These are phyloP conservation scores for Drosophila borealis DNA, from an alignment of 2,888 invertebrate genomes.

Conservation along the genomic window DNA sequence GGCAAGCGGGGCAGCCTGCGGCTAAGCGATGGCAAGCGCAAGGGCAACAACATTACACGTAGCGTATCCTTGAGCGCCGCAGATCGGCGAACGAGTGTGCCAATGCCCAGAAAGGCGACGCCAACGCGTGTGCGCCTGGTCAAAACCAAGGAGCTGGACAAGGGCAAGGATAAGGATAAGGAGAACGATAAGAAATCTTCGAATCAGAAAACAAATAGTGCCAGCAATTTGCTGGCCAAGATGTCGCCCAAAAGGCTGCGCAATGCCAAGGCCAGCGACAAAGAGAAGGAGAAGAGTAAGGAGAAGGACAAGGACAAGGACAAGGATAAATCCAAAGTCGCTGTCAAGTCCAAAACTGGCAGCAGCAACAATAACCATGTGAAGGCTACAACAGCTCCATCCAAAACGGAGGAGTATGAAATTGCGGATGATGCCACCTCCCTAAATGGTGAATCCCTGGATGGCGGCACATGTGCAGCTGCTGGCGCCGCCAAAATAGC, in stretches of 20 bases:
- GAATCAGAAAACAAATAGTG: constrained; percentile 59
- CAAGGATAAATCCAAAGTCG: constrained; percentile 33
- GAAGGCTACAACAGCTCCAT: constrained; percentile 13
- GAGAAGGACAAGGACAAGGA: constrained; percentile 23
- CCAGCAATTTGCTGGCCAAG: constrained; percentile 66
- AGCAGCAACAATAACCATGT: constrained; percentile 53
- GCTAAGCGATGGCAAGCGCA: constrained; percentile 55
- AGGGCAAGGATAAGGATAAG: constrained; percentile 50
- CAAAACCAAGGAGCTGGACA: constrained; percentile 63
- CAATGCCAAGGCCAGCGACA: constrained; percentile 50
- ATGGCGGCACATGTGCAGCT: constrained; percentile 44
- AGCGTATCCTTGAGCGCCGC: constrained; percentile 75
- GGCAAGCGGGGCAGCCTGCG: constrained; percentile 70
- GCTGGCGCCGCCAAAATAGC: constrained; percentile 85
- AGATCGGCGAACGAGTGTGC: constrained; percentile 68
- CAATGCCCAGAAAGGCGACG: constrained; percentile 40
- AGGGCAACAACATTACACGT: constrained; percentile 63
- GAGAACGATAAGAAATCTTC: constrained; percentile 69
- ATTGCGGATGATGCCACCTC: constrained; percentile 86
- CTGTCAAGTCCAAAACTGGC: constrained; percentile 21
- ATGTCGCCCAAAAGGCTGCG: constrained; percentile 77
- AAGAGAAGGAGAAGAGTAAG: constrained; percentile 46
- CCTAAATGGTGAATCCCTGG: constrained; percentile 80
- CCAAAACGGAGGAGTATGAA: constrained; percentile 86
- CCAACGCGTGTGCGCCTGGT: constrained; percentile 50